Percentiles rank a stretch among this genome's conserved stretches.
phyloP scores from a whole-genome alignment of 2,113 vertebrate genomes.

The Perognathus longimembris region DNA sequence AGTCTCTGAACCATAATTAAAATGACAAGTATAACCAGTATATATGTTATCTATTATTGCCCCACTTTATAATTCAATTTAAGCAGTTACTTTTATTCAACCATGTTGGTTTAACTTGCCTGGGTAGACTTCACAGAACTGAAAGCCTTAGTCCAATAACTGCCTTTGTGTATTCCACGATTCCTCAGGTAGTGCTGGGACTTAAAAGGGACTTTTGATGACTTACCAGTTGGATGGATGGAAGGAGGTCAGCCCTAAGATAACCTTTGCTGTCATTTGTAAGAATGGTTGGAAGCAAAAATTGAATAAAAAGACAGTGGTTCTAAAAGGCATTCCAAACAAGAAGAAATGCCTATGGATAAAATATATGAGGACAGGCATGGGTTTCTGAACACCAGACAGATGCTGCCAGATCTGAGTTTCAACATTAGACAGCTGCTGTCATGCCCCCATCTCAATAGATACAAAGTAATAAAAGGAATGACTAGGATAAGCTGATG shows the following conservation, averaged over 20 bases:
- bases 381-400: neutral
- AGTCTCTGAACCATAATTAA: neutral
- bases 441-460: neutral
- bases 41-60: neutral
- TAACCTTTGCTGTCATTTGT: neutral
- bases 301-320: neutral
- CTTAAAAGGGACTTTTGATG: slow-evolving; percentile 16
- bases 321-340: slow-evolving; percentile 3
- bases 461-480: neutral
- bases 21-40: neutral
- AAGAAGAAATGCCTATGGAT: neutral
- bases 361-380: neutral
- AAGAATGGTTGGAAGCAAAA: slow-evolving; percentile 30
- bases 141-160: neutral
- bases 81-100: neutral
- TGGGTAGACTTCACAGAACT: neutral
- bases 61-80: neutral
- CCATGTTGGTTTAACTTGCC: neutral
- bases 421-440: neutral
- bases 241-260: neutral
- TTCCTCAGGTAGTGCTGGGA: neutral
- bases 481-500: neutral
- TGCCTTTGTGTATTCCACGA: neutral
- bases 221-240: neutral
- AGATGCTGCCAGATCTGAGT: too few species aligned